A percentile compares a stretch with the other conserved stretches of the same genome.
Conservation (phyloP, 53 echinoderm and acorn worm genomes). For the Antedon mediterranea region DNA sequence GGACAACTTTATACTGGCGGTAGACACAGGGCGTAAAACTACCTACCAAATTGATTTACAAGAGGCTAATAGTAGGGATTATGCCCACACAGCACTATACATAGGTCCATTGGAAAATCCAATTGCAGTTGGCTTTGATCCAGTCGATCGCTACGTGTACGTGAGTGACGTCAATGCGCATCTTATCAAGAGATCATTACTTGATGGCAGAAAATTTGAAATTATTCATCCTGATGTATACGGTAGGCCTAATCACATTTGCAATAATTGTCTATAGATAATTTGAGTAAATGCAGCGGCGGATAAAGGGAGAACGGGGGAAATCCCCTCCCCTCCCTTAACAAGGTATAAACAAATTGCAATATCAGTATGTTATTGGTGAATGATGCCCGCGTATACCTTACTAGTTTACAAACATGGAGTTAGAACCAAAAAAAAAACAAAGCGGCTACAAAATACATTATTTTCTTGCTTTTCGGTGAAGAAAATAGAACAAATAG, state of each 20-base stretch:
- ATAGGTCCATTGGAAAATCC: slow-evolving; percentile 27
- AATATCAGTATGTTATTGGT: too few species aligned
- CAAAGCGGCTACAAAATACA: too few species aligned
- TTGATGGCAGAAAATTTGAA: slow-evolving; percentile 35
- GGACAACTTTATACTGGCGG: slow-evolving; percentile 59
- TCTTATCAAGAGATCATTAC: slow-evolving; percentile 29
- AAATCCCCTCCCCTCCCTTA: too few species aligned
- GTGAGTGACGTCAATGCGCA: slow-evolving; percentile 55
- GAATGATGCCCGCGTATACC: too few species aligned
- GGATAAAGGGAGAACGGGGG: too few species aligned
- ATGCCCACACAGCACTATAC: slow-evolving; percentile 19
- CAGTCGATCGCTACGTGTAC: slow-evolving; percentile 38
- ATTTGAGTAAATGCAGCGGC: too few species aligned
- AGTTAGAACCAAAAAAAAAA: too few species aligned
- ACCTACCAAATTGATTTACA: slow-evolving; percentile 55
- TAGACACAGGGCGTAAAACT: slow-evolving; percentile 34
- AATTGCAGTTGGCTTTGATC: slow-evolving; percentile 51
- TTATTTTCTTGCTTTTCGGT: too few species aligned
- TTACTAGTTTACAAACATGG: too few species aligned
- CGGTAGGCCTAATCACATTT: neutral
- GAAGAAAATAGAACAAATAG: too few species aligned
- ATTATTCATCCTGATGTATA: slow-evolving; percentile 3
- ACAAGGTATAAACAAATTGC: too few species aligned
- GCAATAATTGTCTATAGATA: too few species aligned
- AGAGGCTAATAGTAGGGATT: slow-evolving; percentile 1